A percentile compares a stretch with the other conserved stretches of the same genome.
Conservation (phyloP, 2,797 vertebrate species). For the Liasis olivaceus region DNA sequence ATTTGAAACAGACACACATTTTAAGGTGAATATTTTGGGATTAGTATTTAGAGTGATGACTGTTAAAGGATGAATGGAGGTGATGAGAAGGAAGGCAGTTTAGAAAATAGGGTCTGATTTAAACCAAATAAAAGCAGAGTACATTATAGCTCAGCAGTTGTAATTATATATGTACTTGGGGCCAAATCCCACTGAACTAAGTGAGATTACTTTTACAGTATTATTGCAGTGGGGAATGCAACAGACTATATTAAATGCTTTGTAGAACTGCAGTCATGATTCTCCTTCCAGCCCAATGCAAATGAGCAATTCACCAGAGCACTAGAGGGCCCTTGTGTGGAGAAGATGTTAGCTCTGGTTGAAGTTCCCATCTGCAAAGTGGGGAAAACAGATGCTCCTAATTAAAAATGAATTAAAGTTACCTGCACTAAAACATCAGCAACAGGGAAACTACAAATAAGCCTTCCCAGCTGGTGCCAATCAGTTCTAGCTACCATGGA, state of each 20-base stretch:
- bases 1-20: neutral
- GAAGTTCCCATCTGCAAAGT: neutral
- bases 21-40: neutral
- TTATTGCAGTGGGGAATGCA: neutral
- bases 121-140: neutral
- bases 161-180: neutral
- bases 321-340: neutral
- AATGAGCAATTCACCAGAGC: neutral
- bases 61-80: neutral
- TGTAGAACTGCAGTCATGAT: neutral
- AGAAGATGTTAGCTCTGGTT: neutral
- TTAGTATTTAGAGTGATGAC: neutral
- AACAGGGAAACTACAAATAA: neutral
- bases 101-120: neutral
- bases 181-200: neutral
- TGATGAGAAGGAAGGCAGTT: neutral
- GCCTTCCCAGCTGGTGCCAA: neutral
- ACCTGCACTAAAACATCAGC: neutral
- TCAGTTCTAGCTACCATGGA: neutral
- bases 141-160: neutral
- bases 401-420: neutral
- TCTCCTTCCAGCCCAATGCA: neutral
- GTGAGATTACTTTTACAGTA: neutral
- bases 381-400: neutral
- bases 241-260: neutral